These are phyloP conservation scores for Zeuzera pyrina DNA, from an alignment of 2,888 invertebrate species.

Conservation along the genomic window DNA sequence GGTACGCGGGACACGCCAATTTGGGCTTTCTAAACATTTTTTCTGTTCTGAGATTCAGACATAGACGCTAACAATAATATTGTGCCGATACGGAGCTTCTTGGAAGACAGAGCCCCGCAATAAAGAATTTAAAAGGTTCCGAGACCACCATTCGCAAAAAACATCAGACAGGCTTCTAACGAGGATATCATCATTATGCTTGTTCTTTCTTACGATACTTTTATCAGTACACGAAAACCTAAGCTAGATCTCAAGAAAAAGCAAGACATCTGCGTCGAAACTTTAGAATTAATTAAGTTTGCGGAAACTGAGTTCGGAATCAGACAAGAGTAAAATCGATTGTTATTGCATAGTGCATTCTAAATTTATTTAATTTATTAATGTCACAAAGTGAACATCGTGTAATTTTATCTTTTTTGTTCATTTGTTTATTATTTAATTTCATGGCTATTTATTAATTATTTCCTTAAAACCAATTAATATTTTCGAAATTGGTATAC, in stretches of 20 bases:
- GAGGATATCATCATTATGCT: background rate
- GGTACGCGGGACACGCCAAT: too few relatives aligned
- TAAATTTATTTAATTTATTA: background rate
- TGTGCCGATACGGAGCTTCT: too few relatives aligned
- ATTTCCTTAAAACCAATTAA: background rate
- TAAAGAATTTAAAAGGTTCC: too few relatives aligned
- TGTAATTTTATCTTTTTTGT: background rate
- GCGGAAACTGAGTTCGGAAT: background rate
- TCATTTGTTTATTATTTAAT: background rate
- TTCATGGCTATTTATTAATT: background rate
- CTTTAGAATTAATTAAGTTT: background rate
- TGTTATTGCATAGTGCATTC: background rate
- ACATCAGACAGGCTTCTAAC: background rate
- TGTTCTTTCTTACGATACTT: background rate
- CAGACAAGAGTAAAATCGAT: background rate
- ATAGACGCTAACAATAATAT: too few relatives aligned
- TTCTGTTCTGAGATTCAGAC: too few relatives aligned
- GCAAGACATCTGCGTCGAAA: slow-evolving; percentile 1
- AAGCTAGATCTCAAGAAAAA: background rate
- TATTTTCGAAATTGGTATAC: too few relatives aligned
- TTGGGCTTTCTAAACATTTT: too few relatives aligned
- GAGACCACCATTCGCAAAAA: background rate
- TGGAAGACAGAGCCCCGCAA: too few relatives aligned
- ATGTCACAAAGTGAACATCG: background rate
- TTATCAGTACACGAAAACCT: background rate